Conservation (phyloP, 35 echinoderm and acorn worm species). For the Heliocidaris tuberculata region DNA sequence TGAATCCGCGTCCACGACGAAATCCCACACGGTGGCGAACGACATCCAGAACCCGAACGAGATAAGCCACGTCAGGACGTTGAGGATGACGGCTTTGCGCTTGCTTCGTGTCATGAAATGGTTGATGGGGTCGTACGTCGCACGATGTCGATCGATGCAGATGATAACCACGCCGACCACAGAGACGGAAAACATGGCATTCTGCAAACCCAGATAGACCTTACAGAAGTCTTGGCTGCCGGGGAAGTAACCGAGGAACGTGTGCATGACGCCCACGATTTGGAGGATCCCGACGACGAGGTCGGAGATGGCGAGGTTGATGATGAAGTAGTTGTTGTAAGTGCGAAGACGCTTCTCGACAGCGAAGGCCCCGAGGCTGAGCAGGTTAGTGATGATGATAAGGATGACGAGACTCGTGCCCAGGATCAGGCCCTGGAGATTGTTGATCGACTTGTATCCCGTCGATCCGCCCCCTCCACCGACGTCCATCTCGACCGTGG, state of each 20-base stretch:
- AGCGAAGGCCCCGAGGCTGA: conserved; percentile 41
- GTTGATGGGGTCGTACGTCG: conserved; percentile 42
- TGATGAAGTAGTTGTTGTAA: conserved; percentile 56
- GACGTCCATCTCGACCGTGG: background rate
- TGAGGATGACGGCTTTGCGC: background rate
- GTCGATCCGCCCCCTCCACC: background rate
- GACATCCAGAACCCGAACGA: background rate
- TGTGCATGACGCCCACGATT: background rate
- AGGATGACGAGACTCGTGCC: background rate
- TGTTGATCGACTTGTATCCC: background rate
- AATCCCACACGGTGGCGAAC: background rate
- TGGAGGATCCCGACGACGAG: conserved; percentile 30
- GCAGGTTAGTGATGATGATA: conserved; percentile 27
- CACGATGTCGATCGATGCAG: conserved; percentile 49
- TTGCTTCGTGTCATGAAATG: conserved; percentile 22
- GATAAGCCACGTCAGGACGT: background rate
- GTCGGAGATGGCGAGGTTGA: conserved; percentile 48
- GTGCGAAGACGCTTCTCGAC: conserved; percentile 50
- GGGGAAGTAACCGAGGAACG: conserved; percentile 27
- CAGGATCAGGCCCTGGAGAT: background rate
- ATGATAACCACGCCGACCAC: conserved; percentile 29
- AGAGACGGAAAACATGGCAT: background rate
- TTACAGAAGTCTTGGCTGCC: background rate
- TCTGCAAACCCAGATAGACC: background rate
- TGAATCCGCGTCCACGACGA: background rate